Evolutionary conservation across 2,888 invertebrate species (phyloP).

Genomic region (Drosophila neonasuta): DNA sequence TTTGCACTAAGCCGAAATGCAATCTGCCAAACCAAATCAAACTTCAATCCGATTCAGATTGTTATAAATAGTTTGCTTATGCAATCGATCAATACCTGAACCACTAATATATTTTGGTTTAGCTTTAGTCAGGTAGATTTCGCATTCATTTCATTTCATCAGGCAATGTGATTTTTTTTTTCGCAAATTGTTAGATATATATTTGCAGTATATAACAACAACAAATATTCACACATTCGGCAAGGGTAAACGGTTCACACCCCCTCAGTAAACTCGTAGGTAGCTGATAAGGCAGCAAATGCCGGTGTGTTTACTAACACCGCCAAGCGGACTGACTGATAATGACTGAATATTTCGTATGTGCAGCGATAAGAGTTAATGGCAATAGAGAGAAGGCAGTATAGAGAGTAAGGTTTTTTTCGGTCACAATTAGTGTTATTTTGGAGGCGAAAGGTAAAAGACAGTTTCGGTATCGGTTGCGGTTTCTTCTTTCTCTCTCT

Average conservation of each 20-base stretch:
- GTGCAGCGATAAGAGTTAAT: constrained; percentile 56
- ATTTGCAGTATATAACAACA: constrained; percentile 29
- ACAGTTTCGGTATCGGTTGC: constrained; percentile 28
- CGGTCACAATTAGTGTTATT: constrained; percentile 60
- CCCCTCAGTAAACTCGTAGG: background rate
- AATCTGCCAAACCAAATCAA: background rate
- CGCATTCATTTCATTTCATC: constrained; percentile 10
- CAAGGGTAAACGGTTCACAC: background rate
- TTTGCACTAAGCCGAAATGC: no score
- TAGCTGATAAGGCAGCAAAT: constrained; percentile 59
- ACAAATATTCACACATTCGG: constrained; percentile 32
- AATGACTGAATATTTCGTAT: constrained; percentile 36
- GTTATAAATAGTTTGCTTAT: constrained; percentile 8
- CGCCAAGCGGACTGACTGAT: constrained; percentile 50
- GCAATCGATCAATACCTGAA: constrained; percentile 23
- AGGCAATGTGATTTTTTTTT: constrained; percentile 10
- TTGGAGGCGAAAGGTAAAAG: constrained; percentile 51
- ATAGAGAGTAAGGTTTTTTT: constrained; percentile 21
- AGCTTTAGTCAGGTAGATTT: constrained; percentile 3
- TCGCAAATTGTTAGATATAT: constrained; percentile 27
- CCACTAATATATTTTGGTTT: background rate
- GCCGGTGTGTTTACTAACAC: constrained; percentile 64
- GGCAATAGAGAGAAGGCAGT: constrained; percentile 28
- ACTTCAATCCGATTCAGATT: background rate
- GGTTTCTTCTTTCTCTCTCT: background rate